Evolutionary conservation across 2,113 vertebrate species (phyloP), one percentile per base, ranked within the genome.

Genomic region (Notarius quadriscutis): DNA sequence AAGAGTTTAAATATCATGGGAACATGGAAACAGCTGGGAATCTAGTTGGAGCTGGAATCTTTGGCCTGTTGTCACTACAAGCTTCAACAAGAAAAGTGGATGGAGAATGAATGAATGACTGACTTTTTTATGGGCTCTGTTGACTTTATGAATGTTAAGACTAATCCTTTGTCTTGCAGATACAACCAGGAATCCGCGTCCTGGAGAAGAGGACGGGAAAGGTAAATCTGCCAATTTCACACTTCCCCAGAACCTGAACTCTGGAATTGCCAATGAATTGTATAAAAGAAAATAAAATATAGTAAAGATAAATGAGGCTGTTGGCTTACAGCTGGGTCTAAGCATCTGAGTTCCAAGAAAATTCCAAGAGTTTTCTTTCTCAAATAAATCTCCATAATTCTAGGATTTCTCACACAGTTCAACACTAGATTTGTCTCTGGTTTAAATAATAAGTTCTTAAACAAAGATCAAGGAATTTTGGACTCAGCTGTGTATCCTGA

Each of bases 181-280:
- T 89, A 99, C 98, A 65, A 99, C 98, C 1, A 96, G 98, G 90
- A 94, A 96, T 80, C 97, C 98, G 0, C 95, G 98, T n/a, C 95
- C 96, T 0, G 98, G 97, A 60, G 98, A 99, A 89, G 95, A 60
- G 55, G 15, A 84, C 1, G 83, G 69, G 57, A 84, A 60, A 84
- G 83, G 83, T 84, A 58, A 74, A 22, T 48, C 7, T 25, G n/a
- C 22, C 11, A 2, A 10, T 14, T 53, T 69, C 41, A 27, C 1
- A 22, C 63, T n/a, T 65, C 22, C 34, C 71, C 71, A 48, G 20
- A 48, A 20, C 34, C 27, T 34, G 71, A 41, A 74, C 15, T 4
- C 7, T 72, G 69, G 69, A 72, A 9, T 63, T 69, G 27, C 17
- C 15, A 18, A 11, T 9, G 69, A 11, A 20, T n/a, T 57, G 14